Percentiles rank a stretch among this genome's conserved stretches.
Evolutionary conservation across 2,888 invertebrate genomes (phyloP).

Genomic region (Trachelus troglodyta): DNA sequence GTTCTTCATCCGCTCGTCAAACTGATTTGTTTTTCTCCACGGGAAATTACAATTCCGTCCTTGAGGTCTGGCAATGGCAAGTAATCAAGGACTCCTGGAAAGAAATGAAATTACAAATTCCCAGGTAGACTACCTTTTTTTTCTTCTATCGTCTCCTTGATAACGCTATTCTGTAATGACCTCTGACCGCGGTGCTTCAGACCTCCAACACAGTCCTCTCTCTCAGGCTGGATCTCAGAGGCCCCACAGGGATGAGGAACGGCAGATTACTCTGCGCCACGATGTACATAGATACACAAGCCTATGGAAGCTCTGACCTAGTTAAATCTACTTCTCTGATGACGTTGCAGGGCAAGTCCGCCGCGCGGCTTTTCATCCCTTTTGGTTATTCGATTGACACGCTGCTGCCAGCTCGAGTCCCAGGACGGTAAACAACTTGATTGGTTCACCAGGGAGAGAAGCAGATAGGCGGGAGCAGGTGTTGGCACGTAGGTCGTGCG

Average conservation of each 20-base stretch:
- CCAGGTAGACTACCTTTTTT: not conserved
- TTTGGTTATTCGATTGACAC: not conserved
- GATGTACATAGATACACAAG: not conserved
- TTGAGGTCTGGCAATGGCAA: not conserved
- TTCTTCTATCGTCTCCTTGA: not conserved
- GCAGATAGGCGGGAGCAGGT: not conserved
- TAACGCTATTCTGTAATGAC: not conserved
- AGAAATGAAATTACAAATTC: not conserved
- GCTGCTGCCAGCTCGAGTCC: not conserved
- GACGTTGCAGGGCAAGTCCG: not conserved
- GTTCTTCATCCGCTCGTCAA: not conserved
- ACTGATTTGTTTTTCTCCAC: not conserved
- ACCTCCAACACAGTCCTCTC: not conserved
- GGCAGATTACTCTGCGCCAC: not conserved
- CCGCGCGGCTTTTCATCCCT: not conserved
- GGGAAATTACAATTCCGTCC: not conserved
- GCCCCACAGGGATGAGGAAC: not conserved
- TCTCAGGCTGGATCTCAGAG: not conserved
- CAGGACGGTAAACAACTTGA: not conserved
- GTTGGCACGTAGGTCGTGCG: not conserved
- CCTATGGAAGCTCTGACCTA: conserved; percentile 44
- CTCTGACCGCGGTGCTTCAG: not conserved
- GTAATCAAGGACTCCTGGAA: not conserved
- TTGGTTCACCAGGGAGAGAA: not conserved
- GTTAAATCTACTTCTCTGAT: conserved; percentile 25